Base-by-base conservation (phyloP, 2,113 vertebrate species). In the Menidia beryllina region DNA sequence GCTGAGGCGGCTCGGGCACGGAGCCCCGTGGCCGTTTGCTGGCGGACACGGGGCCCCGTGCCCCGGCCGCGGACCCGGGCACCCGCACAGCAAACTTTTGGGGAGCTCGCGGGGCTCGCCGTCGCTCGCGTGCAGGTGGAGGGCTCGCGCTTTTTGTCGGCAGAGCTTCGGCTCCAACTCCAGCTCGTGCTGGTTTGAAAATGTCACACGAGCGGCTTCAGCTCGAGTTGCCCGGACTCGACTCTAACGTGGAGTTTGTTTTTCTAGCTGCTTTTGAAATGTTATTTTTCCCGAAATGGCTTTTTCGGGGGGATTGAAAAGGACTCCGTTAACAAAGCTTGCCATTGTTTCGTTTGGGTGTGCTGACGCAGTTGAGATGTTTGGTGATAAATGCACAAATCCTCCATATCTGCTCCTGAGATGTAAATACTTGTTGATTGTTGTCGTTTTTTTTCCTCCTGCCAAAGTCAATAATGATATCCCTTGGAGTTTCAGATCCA, bases 111-210 rank as follows among this genome's bases (percentile, higher is more conserved):
- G 0, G 12, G 20, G 39, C 34, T 3, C 48, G 41, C 25, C 20
- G 27, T 20, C 43, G 3, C 27, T 55, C 17, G 41, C 26, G 72
- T 60, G 83, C 76, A 77, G 72, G 76, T 86, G 69, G 69, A 51
- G 11, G 30, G 30, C 7, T 34, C 39, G 34, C 21, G 34, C 2
- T 19, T 41, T 43, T 41, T 17, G 2, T 65, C 59, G 68, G 17
- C 5, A 5, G n/a, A 52, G 58, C 47, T 55, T 61, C 50, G 23
- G 17, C 20, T 39, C 9, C 17, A 70, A 23, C 47, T 72, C 30
- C 64, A 17, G 59, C 69, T 77, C 56, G 77, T 52, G 77, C 24
- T 75, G 59, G 51, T n/a, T 45, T 17, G 68, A 63, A 76, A 84
- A 81, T 75, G 74, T 75, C 75, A 55, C 66, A 62, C 49, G 24